Base-by-base conservation (phyloP, 2,113 vertebrate species). In the Sapayoa aenigma region DNA sequence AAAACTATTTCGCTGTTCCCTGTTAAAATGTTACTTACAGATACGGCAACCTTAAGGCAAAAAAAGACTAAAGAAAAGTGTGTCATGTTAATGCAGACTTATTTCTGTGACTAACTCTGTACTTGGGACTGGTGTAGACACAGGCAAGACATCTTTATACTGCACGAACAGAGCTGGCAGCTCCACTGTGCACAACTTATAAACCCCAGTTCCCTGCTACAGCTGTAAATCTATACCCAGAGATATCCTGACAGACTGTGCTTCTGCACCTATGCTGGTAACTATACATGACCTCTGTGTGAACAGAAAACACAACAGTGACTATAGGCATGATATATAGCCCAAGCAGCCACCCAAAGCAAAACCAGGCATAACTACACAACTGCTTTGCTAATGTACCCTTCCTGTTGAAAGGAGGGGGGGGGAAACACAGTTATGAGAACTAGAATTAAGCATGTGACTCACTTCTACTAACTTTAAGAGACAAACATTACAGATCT, bases 281-380 rank as follows among this genome's bases (percentile, higher is more conserved):
- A 63, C 16, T 31, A 22, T 17, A 46, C 41, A 3, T 1, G 16
- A 75, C 21, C 65, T 81, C 20, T 1, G 4, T 2, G 3, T 5
- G 11, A 87, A 50, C 9, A 46, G 49, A 59, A 76, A 55, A 71
- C 75, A 28, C 67, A 87, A 5, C 46, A 44, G 66, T 2, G 4
- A 56, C 41, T 16, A 11, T 0, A 63, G 35, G 50, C 4, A 27
- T 53, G 14, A 50, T 9, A 50, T 1, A 28, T 0, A 53, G 49
- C 49, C n/a, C 35, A 72, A 60, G 20, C 10, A 44, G n/a, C 33
- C 37, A 83, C 59, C 68, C 82, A 84, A 59, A 84, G 52, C 55
- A 81, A 80, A 80, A 35, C 11, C 1, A 71, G 31, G n/a, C 9
- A 6, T 25, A 73, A 62, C 67, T 37, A 79, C 66, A 12, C 5